These are phyloP conservation scores for Drosophila orena DNA, from an alignment of 1,140 invertebrate genomes.

Conservation along the genomic window DNA sequence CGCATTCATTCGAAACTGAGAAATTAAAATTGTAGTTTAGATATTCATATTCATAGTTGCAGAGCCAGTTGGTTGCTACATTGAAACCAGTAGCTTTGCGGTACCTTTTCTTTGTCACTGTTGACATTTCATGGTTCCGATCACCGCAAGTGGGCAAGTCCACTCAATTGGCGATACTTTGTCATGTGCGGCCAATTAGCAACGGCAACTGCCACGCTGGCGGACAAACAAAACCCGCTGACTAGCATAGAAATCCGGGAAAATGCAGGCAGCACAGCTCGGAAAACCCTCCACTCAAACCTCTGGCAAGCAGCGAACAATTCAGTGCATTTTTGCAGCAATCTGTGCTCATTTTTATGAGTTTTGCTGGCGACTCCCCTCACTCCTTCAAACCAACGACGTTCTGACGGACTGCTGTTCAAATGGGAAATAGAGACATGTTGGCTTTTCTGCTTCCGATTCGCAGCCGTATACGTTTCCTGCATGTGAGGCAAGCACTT, in stretches of 20 bases:
- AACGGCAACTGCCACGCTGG: conserved; percentile 41
- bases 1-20: no score
- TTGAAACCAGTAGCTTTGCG: not conserved
- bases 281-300: conserved; percentile 19
- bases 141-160: conserved; percentile 15
- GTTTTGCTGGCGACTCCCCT: conserved; percentile 62
- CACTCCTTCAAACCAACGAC: conserved; percentile 35
- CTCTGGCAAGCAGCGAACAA: conserved; percentile 30
- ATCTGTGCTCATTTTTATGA: conserved; percentile 70
- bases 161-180: conserved; percentile 63
- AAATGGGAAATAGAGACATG: conserved; percentile 81
- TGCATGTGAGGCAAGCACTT: conserved; percentile 11
- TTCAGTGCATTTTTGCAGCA: conserved; percentile 60
- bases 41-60: no score
- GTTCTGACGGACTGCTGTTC: conserved; percentile 53
- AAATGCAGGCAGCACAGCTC: conserved; percentile 31
- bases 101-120: conserved; percentile 17
- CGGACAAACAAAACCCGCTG: conserved; percentile 70
- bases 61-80: no score
- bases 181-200: conserved; percentile 79
- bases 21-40: no score
- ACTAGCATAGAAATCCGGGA: conserved; percentile 38
- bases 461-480: conserved; percentile 66
- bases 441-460: conserved; percentile 80
- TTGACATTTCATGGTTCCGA: conserved; percentile 25